phyloP scores from a whole-genome alignment of 2,113 vertebrate genomes.

The Notechis scutatus region DNA sequence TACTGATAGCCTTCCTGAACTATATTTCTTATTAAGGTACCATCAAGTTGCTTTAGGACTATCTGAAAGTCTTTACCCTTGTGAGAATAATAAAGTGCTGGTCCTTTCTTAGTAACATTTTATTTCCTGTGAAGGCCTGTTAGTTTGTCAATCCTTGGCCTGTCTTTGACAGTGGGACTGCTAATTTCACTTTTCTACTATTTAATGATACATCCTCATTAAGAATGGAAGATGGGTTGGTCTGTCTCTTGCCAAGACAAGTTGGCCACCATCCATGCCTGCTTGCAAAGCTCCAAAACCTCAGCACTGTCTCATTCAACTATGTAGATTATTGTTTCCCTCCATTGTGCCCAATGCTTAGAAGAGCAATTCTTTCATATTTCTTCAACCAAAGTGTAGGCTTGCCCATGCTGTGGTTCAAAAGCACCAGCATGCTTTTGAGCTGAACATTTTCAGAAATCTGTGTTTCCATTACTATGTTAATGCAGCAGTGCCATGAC shows the following conservation, averaged over 20 bases:
- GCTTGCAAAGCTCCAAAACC: constrained; percentile 3
- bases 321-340: neutral
- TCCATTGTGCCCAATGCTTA: neutral
- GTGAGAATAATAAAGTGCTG: neutral
- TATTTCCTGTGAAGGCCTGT: neutral
- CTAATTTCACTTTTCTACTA: constrained; percentile 23
- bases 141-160: neutral
- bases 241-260: constrained; percentile 20
- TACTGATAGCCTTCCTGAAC: neutral
- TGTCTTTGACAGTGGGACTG: neutral
- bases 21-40: constrained; percentile 20
- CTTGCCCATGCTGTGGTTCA: too few species aligned
- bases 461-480: neutral
- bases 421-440: neutral
- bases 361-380: neutral
- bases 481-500: neutral
- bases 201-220: constrained; percentile 14
- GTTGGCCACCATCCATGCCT: constrained; percentile 3
- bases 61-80: neutral
- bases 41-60: neutral
- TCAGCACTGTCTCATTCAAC: neutral
- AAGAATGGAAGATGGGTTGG: neutral
- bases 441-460: neutral
- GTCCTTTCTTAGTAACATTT: neutral
- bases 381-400: neutral